These are phyloP conservation scores for Oncorhynchus kisutch DNA, from an alignment of 2,113 vertebrate species.

Conservation along the genomic window DNA sequence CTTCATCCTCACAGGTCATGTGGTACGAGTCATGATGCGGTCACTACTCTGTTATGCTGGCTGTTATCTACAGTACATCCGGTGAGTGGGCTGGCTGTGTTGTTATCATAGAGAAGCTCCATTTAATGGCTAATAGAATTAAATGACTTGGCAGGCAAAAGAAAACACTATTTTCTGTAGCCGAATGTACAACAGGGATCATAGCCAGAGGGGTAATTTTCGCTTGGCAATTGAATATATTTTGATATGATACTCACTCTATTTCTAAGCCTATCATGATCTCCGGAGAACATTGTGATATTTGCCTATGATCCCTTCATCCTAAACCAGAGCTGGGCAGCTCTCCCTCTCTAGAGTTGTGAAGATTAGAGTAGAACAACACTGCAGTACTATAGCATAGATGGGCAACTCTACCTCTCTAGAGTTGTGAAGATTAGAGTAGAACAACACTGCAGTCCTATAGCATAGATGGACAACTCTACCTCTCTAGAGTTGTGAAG, in stretches of 20 bases:
- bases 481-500: too few relatives aligned
- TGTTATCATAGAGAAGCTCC: background rate
- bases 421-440: too few relatives aligned
- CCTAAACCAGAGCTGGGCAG: background rate
- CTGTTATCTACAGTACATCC: background rate
- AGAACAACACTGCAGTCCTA: too few relatives aligned
- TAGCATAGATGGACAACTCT: too few relatives aligned
- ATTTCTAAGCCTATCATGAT: background rate
- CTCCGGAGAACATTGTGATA: constrained; percentile 23
- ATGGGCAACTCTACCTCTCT: too few relatives aligned
- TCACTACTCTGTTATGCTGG: background rate
- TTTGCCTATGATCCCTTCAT: constrained; percentile 25
- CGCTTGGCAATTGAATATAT: background rate
- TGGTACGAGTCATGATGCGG: background rate
- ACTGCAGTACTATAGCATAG: too few relatives aligned
- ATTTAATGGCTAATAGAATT: background rate
- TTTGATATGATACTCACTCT: background rate
- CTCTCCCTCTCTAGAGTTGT: too few relatives aligned
- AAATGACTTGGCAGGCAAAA: background rate
- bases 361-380: too few relatives aligned
- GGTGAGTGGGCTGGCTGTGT: background rate
- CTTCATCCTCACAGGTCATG: background rate
- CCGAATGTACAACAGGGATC: background rate
- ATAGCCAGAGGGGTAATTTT: background rate
- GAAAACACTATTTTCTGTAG: background rate